A percentile compares a stretch with the other conserved stretches of the same genome.
Conservation (phyloP, 2,888 invertebrate species). For the Lycocerus yunnanus region DNA sequence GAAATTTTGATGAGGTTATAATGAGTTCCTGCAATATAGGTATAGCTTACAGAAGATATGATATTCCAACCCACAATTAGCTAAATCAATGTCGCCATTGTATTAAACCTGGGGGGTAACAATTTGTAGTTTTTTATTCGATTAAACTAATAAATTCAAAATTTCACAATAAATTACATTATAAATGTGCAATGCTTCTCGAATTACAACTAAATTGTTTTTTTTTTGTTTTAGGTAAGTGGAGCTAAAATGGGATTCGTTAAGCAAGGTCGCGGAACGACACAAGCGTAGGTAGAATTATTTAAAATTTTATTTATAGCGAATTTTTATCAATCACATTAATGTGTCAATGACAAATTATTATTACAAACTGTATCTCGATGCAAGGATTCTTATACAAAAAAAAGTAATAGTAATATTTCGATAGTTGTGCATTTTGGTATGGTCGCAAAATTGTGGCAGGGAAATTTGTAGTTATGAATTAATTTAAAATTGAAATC, state of each 20-base stretch:
- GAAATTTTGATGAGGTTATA: background rate
- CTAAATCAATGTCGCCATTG: background rate
- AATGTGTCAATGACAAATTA: conserved; percentile 11
- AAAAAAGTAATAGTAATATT: background rate
- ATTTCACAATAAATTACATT: too few species aligned
- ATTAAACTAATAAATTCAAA: too few species aligned
- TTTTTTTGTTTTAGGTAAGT: conserved; percentile 15
- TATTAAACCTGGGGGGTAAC: background rate
- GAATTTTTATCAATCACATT: background rate
- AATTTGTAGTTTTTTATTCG: too few species aligned
- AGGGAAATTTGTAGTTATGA: background rate
- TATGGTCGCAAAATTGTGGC: background rate
- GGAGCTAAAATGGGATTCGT: background rate
- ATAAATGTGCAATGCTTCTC: background rate
- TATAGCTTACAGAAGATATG: too few species aligned
- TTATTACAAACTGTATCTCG: conserved; percentile 4
- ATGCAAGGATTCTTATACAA: conserved; percentile 4
- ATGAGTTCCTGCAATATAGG: background rate
- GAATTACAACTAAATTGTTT: background rate
- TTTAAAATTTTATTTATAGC: background rate
- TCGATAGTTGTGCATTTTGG: background rate
- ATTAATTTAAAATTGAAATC: conserved; percentile 7
- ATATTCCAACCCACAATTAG: background rate
- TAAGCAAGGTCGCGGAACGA: background rate
- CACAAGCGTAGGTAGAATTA: background rate